Evolutionary conservation across 2,113 vertebrate genomes (phyloP), one percentile per base, ranked within the genome.

Genomic region (Cynopterus brachyotis): DNA sequence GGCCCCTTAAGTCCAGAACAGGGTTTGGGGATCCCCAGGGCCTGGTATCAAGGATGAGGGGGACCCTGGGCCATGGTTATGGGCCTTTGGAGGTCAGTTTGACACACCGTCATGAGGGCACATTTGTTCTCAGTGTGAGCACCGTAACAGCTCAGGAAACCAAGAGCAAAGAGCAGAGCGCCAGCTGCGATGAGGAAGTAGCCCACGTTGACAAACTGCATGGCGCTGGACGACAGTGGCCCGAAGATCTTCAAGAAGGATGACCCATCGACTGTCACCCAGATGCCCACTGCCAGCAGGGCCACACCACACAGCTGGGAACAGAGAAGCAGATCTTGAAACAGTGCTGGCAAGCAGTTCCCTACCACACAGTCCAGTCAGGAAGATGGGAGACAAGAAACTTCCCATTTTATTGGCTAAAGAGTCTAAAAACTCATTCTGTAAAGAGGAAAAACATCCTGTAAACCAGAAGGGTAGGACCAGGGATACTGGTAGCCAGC

Each of bases 121-220:
- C 99, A 99, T 80, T 99, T 99, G 99, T 98, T 99, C 94, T 99
- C 99, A 64, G 98, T 99, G 22, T 99, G 98, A 79, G 99, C 99
- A 0, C 99, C 99, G 0, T 98, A 99, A 97, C 98, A 99, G 67
- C 99, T 99, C 12, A 99, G 98, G 92, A 99, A 98, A 70, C 99
- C 99, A 0, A 99, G 97, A 37, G 99, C 88, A 12, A 99, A 80
- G 97, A 99, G 98, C 72, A 98, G 84, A 19, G 92, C 83, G 0
- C 99, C 99, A 0, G 99, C 96, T 83, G 97, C 98, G 0, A 99
- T 99, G 98, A 99, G 99, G 98, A 99, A 99, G 47, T 99, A 99
- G 86, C 98, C 98, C 96, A 99, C 98, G 17, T 99, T 99, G 96
- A 99, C 97, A 30, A 99, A 98, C 94, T 98, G 98, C 76, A 98